Evolutionary conservation across 2,113 vertebrate genomes (phyloP).

Genomic region (Prionailurus viverrinus): DNA sequence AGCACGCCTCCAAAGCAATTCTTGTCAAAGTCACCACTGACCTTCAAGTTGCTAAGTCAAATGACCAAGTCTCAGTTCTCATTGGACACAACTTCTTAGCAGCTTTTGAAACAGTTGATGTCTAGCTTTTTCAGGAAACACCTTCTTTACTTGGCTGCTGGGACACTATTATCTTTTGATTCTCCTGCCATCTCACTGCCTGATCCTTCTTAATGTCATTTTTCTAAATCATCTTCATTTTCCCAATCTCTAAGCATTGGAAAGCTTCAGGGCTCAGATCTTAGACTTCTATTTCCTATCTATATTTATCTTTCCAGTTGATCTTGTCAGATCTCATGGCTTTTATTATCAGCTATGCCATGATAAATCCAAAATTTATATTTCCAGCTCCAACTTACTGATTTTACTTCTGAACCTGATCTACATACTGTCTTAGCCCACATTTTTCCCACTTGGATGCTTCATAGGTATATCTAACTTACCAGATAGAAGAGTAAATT

Average conservation of each 20-base stretch:
- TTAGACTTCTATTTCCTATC: background rate
- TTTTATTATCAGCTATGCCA: background rate
- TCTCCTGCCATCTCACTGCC: background rate
- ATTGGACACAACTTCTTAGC: background rate
- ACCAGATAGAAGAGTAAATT: background rate
- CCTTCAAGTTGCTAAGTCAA: background rate
- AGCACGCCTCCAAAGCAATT: background rate
- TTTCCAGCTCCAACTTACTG: background rate
- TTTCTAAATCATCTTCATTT: background rate
- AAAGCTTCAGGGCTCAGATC: background rate
- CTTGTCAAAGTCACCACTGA: background rate
- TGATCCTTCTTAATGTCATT: background rate
- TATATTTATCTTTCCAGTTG: background rate
- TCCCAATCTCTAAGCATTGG: background rate
- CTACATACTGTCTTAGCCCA: background rate
- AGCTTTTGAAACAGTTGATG: background rate
- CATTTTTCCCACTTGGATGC: background rate
- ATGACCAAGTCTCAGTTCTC: background rate
- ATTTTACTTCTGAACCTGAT: background rate
- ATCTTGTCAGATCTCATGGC: background rate
- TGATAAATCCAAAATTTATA: background rate
- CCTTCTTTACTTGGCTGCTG: background rate
- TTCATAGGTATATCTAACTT: background rate
- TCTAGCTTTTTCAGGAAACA: background rate
- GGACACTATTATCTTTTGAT: background rate